phyloP scores from a whole-genome alignment of 1,140 invertebrate genomes.

The Musca domestica region DNA sequence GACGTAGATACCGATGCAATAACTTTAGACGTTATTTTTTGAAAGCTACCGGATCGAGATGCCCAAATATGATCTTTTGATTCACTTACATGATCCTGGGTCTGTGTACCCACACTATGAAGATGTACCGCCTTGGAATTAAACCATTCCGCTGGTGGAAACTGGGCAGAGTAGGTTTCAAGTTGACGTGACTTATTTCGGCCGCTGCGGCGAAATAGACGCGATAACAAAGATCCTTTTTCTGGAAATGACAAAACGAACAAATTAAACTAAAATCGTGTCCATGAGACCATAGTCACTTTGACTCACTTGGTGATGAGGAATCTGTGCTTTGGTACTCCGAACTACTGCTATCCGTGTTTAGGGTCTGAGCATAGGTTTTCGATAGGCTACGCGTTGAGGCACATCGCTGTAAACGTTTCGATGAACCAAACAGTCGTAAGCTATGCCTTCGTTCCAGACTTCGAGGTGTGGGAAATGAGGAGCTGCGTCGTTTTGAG shows the following conservation, averaged over 20 bases:
- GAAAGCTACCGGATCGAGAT: no score
- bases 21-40: no score
- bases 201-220: constrained; percentile 82
- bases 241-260: constrained; percentile 61
- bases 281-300: no score
- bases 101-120: constrained; percentile 83
- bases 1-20: no score
- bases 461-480: constrained; percentile 68
- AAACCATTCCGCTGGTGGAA: constrained; percentile 89
- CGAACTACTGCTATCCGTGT: constrained; percentile 58
- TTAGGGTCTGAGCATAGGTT: constrained; percentile 50
- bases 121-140: constrained; percentile 79
- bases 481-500: constrained; percentile 65
- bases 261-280: background rate
- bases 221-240: constrained; percentile 83
- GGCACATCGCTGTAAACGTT: constrained; percentile 60
- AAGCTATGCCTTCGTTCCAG: constrained; percentile 67
- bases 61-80: no score
- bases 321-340: constrained; percentile 59
- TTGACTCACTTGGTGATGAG: constrained; percentile 57
- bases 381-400: constrained; percentile 59
- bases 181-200: constrained; percentile 64
- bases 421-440: constrained; percentile 65
- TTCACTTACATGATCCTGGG: constrained; percentile 57
- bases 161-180: constrained; percentile 85